phyloP scores from a whole-genome alignment of 1,140 invertebrate genomes.

The Mercenaria mercenaria region DNA sequence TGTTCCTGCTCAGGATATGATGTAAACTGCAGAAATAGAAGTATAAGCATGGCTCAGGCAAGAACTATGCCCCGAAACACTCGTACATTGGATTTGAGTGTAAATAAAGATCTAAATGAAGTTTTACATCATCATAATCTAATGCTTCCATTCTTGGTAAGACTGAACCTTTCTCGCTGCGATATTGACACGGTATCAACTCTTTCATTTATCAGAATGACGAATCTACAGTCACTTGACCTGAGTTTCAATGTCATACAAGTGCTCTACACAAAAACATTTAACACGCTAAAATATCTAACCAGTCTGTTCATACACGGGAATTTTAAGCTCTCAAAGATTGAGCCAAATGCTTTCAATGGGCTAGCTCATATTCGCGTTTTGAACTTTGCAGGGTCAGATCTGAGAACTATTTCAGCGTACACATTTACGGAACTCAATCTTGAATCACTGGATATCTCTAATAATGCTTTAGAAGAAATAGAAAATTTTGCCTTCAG shows the following conservation, averaged over 20 bases:
- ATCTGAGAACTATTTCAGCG: background rate
- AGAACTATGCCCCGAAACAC: background rate
- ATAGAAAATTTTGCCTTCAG: background rate
- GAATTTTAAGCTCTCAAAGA: background rate
- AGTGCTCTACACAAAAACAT: background rate
- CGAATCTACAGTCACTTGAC: conserved; percentile 35
- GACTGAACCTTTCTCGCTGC: background rate
- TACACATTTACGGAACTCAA: conserved; percentile 38
- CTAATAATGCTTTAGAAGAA: background rate
- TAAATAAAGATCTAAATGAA: background rate
- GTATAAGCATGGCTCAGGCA: background rate
- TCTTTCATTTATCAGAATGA: background rate
- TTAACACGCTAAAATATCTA: conserved; percentile 36
- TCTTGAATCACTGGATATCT: background rate
- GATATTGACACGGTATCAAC: background rate
- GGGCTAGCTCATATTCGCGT: no score
- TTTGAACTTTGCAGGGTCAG: background rate
- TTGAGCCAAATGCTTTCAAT: conserved; percentile 38
- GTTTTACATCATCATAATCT: background rate
- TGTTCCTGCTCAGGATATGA: background rate
- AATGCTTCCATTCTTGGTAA: background rate
- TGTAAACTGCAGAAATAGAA: background rate
- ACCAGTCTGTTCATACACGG: conserved; percentile 28
- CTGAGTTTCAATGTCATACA: conserved; percentile 47
- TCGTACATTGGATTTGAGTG: background rate